Conservation (phyloP, 2,797 vertebrate species). For the Miichthys miiuy region DNA sequence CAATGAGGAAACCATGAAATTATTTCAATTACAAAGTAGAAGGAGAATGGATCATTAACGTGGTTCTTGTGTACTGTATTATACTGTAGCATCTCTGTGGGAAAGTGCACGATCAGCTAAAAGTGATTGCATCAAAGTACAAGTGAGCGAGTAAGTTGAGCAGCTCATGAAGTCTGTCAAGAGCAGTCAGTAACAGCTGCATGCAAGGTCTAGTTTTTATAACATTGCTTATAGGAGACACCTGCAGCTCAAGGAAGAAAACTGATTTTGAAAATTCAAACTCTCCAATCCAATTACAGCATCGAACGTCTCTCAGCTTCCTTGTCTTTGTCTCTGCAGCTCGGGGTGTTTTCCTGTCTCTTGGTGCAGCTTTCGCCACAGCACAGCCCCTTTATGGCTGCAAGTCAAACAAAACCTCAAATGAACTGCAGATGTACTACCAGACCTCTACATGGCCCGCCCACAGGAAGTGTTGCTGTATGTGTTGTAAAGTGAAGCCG, state of each 20-base stretch:
- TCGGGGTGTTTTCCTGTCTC: conserved; percentile 58
- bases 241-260: conserved; percentile 33
- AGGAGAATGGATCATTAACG: not conserved
- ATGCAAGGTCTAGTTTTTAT: not conserved
- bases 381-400: conserved; percentile 27
- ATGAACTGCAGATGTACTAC: conserved; percentile 63
- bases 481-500: conserved; percentile 18
- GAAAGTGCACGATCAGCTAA: not conserved
- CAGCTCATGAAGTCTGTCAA: not conserved
- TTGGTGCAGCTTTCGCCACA: conserved; percentile 37
- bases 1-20: not conserved
- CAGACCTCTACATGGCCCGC: conserved; percentile 20
- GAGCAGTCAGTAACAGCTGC: not conserved
- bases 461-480: conserved; percentile 50
- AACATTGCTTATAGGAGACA: not conserved
- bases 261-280: conserved; percentile 62
- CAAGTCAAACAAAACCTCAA: conserved; percentile 60
- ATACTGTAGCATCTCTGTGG: not conserved
- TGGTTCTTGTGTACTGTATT: not conserved
- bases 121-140: not conserved
- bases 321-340: conserved; percentile 30
- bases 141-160: not conserved
- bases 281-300: conserved; percentile 51
- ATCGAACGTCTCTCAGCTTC: conserved; percentile 15
- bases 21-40: not conserved